phyloP scores from a whole-genome alignment of 2,888 invertebrate species.

The Agonopterix alstromeriana region DNA sequence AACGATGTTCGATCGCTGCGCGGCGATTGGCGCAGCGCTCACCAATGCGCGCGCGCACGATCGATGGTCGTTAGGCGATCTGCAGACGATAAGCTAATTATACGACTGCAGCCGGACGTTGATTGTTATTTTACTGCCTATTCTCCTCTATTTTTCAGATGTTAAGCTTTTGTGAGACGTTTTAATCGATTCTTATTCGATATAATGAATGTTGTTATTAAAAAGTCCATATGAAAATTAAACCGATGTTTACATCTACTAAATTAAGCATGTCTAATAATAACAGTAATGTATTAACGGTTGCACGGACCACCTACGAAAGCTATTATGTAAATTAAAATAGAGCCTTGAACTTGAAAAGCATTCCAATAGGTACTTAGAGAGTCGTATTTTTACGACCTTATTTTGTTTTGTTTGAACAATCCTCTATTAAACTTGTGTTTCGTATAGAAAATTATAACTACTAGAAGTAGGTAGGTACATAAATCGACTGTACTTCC shows the following conservation, averaged over 20 bases:
- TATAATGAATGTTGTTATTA: constrained; percentile 42
- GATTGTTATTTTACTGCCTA: constrained; percentile 45
- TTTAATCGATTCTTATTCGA: constrained; percentile 26
- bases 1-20: constrained; percentile 49
- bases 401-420: too few species aligned
- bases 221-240: constrained; percentile 41
- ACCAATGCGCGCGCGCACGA: constrained; percentile 69
- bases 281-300: constrained; percentile 24
- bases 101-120: constrained; percentile 45
- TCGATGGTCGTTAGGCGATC: constrained; percentile 48
- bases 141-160: constrained; percentile 56
- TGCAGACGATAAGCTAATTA: constrained; percentile 68
- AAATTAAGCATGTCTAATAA: constrained; percentile 30
- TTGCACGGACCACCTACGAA: constrained; percentile 42
- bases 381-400: too few species aligned
- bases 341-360: constrained; percentile 5
- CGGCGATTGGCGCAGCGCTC: constrained; percentile 59
- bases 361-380: too few species aligned
- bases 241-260: constrained; percentile 39
- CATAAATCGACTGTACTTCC: neutral
- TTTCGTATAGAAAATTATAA: too few species aligned
- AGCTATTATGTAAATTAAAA: constrained; percentile 46
- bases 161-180: constrained; percentile 42
- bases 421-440: too few species aligned
- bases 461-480: too few species aligned